Conservation (phyloP, 2,888 invertebrate genomes). For the Melanchra persicariae region DNA sequence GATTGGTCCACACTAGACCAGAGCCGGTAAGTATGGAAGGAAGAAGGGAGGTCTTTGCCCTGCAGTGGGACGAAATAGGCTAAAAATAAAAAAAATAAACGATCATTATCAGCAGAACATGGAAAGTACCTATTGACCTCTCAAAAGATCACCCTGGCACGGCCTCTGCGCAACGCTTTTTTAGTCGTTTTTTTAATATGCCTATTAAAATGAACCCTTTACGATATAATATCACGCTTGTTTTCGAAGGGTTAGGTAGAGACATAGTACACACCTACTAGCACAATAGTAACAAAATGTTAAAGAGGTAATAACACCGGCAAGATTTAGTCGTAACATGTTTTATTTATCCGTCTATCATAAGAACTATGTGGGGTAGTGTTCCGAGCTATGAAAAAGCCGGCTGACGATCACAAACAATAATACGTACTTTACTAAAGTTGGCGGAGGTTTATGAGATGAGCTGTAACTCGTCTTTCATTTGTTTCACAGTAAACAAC, state of each 20-base stretch:
- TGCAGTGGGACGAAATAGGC: too few relatives aligned
- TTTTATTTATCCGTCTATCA: conserved; percentile 59
- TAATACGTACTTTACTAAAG: conserved; percentile 51
- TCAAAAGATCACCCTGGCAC: neutral
- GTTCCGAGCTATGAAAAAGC: conserved; percentile 47
- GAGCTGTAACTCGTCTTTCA: conserved; percentile 30
- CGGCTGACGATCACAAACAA: conserved; percentile 41
- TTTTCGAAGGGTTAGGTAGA: neutral
- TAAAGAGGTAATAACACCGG: conserved; percentile 37
- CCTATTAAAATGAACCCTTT: too few relatives aligned
- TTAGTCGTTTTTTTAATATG: too few relatives aligned
- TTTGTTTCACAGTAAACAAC: conserved; percentile 42
- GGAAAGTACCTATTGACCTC: too few relatives aligned
- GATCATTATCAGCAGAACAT: too few relatives aligned
- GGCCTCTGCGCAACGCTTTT: too few relatives aligned
- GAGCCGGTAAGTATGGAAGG: too few relatives aligned
- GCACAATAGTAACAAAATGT: conserved; percentile 37
- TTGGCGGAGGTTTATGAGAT: conserved; percentile 40
- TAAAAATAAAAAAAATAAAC: too few relatives aligned
- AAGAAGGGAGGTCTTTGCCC: too few relatives aligned
- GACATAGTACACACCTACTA: neutral
- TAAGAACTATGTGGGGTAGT: conserved; percentile 38
- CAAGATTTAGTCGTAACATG: conserved; percentile 47
- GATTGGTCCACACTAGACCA: too few relatives aligned
- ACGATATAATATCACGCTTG: neutral